Evolutionary conservation across 2,113 vertebrate species (phyloP).

Genomic region (Dipodomys stephensi): DNA sequence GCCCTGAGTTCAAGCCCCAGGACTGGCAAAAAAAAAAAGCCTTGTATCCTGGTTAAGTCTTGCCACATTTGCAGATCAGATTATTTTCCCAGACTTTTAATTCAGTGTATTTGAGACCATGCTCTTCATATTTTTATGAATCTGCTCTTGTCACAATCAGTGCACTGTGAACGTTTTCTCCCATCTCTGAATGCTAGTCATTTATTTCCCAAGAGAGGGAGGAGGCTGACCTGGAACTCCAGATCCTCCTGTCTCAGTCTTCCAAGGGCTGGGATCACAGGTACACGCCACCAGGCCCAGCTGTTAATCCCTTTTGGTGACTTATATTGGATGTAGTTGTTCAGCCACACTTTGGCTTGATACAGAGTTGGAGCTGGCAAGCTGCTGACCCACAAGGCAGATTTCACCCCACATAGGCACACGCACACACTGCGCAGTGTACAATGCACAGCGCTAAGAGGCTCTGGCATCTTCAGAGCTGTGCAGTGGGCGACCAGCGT

Average conservation of each 20-base stretch:
- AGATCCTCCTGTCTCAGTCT: neutral
- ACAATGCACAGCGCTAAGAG: fast-evolving
- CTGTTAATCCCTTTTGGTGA: neutral
- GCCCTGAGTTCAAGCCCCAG: too few species aligned
- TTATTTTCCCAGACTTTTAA: too few species aligned
- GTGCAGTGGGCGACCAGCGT: neutral
- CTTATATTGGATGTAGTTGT: too few species aligned
- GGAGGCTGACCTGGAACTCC: neutral
- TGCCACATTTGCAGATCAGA: neutral
- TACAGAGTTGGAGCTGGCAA: neutral
- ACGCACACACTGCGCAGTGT: too few species aligned
- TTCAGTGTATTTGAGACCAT: too few species aligned
- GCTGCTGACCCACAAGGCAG: neutral
- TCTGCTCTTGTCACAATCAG: neutral
- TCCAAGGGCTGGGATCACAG: neutral
- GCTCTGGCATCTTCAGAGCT: neutral
- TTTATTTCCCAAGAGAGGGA: neutral
- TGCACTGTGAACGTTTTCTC: neutral
- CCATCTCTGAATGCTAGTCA: fast-evolving
- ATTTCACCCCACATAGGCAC: neutral
- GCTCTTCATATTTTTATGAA: neutral
- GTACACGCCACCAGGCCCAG: too few species aligned
- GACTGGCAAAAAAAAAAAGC: too few species aligned
- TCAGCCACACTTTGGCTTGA: neutral
- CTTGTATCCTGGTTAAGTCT: too few species aligned